Percentiles rank a stretch among this genome's conserved stretches.
These are phyloP conservation scores for Centroberyx gerrardi DNA, from an alignment of 2,797 vertebrate species.

Conservation along the genomic window DNA sequence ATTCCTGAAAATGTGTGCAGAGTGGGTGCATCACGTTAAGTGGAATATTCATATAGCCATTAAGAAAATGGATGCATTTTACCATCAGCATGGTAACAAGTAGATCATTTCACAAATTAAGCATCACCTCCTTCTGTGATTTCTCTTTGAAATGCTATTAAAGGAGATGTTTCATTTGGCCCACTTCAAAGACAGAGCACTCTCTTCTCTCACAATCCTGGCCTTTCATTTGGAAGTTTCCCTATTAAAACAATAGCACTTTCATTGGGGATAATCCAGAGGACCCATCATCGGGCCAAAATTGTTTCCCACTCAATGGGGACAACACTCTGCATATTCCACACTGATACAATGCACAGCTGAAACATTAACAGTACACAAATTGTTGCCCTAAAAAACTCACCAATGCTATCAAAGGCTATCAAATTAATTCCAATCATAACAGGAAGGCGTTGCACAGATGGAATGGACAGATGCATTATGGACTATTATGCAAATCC, in stretches of 20 bases:
- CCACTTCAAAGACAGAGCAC: constrained; percentile 64
- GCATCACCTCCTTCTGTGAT: constrained; percentile 62
- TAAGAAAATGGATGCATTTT: constrained; percentile 73
- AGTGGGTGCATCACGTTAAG: constrained; percentile 51
- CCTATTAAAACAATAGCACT: constrained; percentile 66
- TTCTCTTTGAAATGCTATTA: constrained; percentile 77
- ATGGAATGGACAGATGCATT: constrained; percentile 32
- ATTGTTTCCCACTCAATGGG: constrained; percentile 66
- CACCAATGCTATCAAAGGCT: constrained; percentile 51
- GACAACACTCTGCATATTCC: constrained; percentile 47
- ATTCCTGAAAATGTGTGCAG: constrained; percentile 57
- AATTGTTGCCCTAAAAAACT: constrained; percentile 53
- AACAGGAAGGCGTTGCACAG: background rate
- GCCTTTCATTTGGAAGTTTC: constrained; percentile 56
- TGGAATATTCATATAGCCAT: constrained; percentile 67
- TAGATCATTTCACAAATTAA: constrained; percentile 74
- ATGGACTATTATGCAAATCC: constrained; percentile 37
- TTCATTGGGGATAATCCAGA: constrained; percentile 49
- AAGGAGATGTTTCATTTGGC: constrained; percentile 64
- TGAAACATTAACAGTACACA: constrained; percentile 71
- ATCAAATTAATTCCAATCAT: constrained; percentile 50
- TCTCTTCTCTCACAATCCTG: constrained; percentile 32
- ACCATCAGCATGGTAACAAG: constrained; percentile 73
- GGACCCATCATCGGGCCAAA: constrained; percentile 59
- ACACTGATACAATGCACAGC: constrained; percentile 62